Evolutionary conservation across 2,113 vertebrate species (phyloP), one percentile per base, ranked within the genome.

Genomic region (Pipa parva): DNA sequence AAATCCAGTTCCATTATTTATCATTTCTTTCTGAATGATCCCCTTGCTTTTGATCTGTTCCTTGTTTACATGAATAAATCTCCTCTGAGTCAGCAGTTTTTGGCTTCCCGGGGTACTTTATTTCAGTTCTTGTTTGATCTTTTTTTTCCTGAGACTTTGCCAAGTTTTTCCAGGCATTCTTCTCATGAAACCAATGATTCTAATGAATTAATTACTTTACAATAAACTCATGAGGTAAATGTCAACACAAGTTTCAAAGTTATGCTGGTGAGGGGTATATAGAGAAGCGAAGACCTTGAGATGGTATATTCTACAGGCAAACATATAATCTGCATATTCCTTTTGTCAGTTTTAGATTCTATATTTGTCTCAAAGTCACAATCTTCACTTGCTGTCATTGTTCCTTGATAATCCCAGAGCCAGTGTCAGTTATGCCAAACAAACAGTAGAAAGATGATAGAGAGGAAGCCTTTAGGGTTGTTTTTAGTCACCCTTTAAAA

Each of bases 1-100:
- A 31, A 29, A 17, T 52, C 39, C 22, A 25, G 64, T 17, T 39
- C 50, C 55, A 51, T 27, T 42, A 48, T 6, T 29, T 45, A 42
- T 50, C 3, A 29, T 46, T 21, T 60, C 51, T 50, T 51, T 39
- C 49, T 26, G 28, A 12, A 22, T 61, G 17, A 70, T 42, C 22
- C 21, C 1, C 21, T 37, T 21, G 18, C 17, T 11, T 70, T 70
- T 61, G 57, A 60, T 69, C 29, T 69, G 9, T 22, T 59, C 28
- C 26, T 31, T 69, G 66, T 69, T 69, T 69, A 69, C 39, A 42
- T 37, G 46, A 28, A 59, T 58, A 48, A 59, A 51, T 59, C 12
- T 27, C 28, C 20, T 26, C 29, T 42, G 11, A 52, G 33, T 60
- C 57, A 69, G 66, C 48, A 21, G 28, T 60, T 51, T 36, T 45